A percentile compares a stretch with the other conserved stretches of the same genome.
phyloP scores from a whole-genome alignment of 2,888 invertebrate species.

The Linnaemya tessellans region DNA sequence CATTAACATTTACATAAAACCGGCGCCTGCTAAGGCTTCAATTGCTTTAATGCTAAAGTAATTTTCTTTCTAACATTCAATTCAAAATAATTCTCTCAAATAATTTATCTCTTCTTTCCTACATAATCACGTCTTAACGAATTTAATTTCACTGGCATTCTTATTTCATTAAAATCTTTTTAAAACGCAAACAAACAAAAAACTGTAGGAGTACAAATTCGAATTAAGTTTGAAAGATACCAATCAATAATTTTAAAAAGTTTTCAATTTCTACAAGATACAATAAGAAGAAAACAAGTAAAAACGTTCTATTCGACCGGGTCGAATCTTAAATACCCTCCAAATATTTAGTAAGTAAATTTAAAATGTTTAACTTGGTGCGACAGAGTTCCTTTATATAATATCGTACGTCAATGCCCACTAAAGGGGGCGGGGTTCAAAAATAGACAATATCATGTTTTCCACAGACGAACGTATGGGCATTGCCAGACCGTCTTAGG shows the following conservation, averaged over 20 bases:
- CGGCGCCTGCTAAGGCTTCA: conserved; percentile 24
- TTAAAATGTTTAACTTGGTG: too few species aligned
- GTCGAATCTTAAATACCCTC: too few species aligned
- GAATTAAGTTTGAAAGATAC: background rate
- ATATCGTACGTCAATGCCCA: too few species aligned
- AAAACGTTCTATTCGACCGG: too few species aligned
- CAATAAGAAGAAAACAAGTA: background rate
- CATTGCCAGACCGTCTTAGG: too few species aligned
- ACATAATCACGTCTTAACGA: conserved; percentile 1
- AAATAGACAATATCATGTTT: too few species aligned
- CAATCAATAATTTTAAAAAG: conserved; percentile 9
- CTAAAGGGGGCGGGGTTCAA: too few species aligned
- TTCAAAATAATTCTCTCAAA: too few species aligned
- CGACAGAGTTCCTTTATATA: too few species aligned
- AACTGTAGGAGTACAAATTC: background rate
- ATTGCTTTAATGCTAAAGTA: background rate
- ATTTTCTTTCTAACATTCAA: background rate
- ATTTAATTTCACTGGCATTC: background rate
- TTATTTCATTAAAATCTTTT: background rate
- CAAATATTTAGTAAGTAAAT: too few species aligned
- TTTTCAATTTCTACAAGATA: conserved; percentile 2
- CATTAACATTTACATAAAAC: conserved; percentile 17
- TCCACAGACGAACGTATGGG: too few species aligned
- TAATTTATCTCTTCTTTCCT: background rate
- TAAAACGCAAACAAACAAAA: background rate